phyloP scores from a whole-genome alignment of 1,140 invertebrate genomes.

The Microplitis demolitor region DNA sequence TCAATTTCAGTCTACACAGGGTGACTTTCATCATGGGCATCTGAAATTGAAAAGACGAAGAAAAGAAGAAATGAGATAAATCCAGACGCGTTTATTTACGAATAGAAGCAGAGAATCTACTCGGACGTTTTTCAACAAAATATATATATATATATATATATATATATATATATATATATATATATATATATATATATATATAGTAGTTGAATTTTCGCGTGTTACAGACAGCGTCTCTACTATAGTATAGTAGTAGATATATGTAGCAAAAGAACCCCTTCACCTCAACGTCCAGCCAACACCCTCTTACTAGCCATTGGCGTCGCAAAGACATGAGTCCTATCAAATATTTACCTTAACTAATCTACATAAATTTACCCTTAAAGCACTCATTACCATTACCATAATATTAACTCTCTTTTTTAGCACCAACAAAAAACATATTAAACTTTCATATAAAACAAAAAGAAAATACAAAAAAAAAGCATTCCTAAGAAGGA shows the following conservation, averaged over 20 bases:
- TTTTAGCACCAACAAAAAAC: background rate
- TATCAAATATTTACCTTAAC: conserved; percentile 9
- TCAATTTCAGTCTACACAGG: background rate
- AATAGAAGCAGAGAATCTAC: conserved; percentile 25
- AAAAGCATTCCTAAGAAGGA: no score
- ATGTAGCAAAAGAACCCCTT: conserved; percentile 34
- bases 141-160: background rate
- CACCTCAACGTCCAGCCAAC: conserved; percentile 39
- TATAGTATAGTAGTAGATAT: background rate
- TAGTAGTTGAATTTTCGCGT: conserved; percentile 19
- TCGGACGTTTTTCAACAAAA: conserved; percentile 30
- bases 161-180: conserved; percentile 11
- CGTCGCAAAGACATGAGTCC: conserved; percentile 23
- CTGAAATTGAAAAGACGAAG: background rate
- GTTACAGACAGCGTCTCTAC: conserved; percentile 30
- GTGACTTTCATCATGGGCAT: background rate
- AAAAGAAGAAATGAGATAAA: conserved; percentile 17
- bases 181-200: background rate
- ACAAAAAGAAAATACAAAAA: no score
- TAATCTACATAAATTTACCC: conserved; percentile 13
- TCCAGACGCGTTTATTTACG: conserved; percentile 40
- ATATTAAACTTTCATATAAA: background rate
- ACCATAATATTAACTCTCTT: background rate
- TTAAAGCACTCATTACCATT: background rate
- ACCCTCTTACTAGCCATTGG: conserved; percentile 35